Percentiles rank a stretch among this genome's conserved stretches.
Evolutionary conservation across 2,888 invertebrate species (phyloP).

Genomic region (Lasioglossum vierecki): DNA sequence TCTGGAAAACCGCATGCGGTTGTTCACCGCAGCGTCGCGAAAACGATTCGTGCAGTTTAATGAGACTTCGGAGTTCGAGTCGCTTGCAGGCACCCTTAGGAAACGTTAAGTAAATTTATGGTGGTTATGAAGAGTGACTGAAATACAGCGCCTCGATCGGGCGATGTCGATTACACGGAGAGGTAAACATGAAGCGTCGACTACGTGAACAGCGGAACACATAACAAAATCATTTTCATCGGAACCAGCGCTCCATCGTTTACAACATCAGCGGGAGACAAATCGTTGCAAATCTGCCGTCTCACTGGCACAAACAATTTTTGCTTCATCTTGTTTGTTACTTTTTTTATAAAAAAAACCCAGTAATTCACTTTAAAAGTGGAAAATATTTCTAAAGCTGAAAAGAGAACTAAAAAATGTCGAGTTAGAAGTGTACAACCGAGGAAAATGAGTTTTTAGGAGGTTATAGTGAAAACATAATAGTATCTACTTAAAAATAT

Average conservation of each 20-base stretch:
- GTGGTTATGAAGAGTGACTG: conserved; percentile 14
- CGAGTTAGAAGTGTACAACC: too few species aligned
- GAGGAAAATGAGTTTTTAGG: too few species aligned
- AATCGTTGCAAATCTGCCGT: background rate
- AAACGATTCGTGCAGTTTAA: conserved; percentile 42
- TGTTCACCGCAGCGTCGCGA: conserved; percentile 19
- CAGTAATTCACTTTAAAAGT: background rate
- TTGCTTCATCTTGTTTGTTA: background rate
- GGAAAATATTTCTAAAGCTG: background rate
- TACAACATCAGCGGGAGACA: background rate
- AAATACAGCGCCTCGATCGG: background rate
- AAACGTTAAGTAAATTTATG: conserved; percentile 35
- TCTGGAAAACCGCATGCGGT: conserved; percentile 27
- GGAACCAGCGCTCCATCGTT: background rate
- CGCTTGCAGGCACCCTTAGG: conserved; percentile 5
- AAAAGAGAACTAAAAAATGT: too few species aligned
- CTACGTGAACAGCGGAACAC: background rate
- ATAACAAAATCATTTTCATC: background rate
- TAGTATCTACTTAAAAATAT: too few species aligned
- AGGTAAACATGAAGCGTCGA: background rate
- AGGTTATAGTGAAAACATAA: too few species aligned
- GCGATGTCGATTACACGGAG: conserved; percentile 6
- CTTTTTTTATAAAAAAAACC: background rate
- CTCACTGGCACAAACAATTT: background rate
- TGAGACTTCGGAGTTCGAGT: conserved; percentile 32